phyloP scores from a whole-genome alignment of 2,797 vertebrate genomes.

The Macrochelys suwanniensis region DNA sequence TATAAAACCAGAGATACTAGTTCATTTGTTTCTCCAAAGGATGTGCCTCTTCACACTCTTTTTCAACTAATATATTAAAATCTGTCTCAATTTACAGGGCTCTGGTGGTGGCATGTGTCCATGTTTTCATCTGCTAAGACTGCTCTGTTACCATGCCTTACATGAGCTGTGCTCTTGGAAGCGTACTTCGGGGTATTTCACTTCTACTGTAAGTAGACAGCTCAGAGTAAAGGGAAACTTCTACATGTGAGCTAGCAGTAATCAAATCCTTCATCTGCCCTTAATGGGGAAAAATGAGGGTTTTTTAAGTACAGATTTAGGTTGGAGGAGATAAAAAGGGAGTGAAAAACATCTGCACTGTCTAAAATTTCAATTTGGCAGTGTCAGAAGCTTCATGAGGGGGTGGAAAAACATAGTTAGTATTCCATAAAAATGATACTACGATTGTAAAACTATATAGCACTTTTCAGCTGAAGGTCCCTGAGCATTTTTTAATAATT shows the following conservation, averaged over 20 bases:
- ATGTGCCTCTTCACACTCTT: neutral
- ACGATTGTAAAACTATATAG: neutral
- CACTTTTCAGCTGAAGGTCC: neutral
- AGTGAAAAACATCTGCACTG: neutral
- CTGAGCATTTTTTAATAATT: conserved; percentile 27
- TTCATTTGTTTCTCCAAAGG: neutral
- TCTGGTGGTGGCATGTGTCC: neutral
- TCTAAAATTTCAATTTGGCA: neutral
- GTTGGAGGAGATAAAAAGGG: neutral
- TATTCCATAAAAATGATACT: neutral
- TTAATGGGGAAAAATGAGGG: neutral
- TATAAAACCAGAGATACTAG: neutral
- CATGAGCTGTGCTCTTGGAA: neutral
- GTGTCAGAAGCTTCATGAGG: neutral
- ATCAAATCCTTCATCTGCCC: neutral
- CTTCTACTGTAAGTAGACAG: neutral
- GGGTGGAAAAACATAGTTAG: neutral
- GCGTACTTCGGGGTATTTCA: neutral
- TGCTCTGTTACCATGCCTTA: neutral
- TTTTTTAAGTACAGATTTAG: neutral
- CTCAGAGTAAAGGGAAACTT: conserved; percentile 5
- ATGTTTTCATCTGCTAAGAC: neutral
- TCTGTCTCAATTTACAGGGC: neutral
- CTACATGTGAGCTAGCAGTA: neutral
- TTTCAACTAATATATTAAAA: neutral